phyloP scores from a whole-genome alignment of 2,888 invertebrate species.

The Mesorhabditis sp. region DNA sequence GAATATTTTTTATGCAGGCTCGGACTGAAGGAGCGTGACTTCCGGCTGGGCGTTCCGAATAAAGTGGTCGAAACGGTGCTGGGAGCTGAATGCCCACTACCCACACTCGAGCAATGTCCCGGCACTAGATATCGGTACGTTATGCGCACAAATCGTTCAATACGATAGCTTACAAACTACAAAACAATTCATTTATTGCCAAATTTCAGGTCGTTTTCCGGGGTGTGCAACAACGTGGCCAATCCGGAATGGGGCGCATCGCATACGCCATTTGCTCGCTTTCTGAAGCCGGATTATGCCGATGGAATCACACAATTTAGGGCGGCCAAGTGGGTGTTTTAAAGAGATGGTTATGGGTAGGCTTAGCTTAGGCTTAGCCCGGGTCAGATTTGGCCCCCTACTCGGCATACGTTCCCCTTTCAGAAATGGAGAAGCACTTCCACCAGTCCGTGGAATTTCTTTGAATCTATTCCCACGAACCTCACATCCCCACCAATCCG shows the following conservation, averaged over 20 bases:
- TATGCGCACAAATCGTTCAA: neutral
- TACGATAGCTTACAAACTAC: neutral
- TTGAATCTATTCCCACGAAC: slow-evolving; percentile 34
- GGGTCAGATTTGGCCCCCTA: neutral
- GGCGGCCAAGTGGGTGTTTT: no score
- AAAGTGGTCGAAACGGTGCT: slow-evolving; percentile 38
- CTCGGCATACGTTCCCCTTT: no score
- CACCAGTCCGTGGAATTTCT: slow-evolving; percentile 35
- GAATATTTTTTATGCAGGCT: slow-evolving; percentile 21
- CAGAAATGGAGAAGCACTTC: slow-evolving; percentile 17
- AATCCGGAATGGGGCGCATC: slow-evolving; percentile 53
- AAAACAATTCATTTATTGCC: slow-evolving; percentile 9
- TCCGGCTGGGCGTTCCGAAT: slow-evolving; percentile 36
- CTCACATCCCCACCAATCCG: slow-evolving; percentile 56
- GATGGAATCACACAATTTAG: slow-evolving; percentile 37
- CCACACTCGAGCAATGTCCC: slow-evolving; percentile 31
- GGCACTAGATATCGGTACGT: slow-evolving; percentile 33
- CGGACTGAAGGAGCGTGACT: slow-evolving; percentile 37
- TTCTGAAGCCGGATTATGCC: slow-evolving; percentile 52
- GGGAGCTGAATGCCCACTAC: slow-evolving; percentile 33
- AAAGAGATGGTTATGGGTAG: no score
- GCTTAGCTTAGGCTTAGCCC: no score
- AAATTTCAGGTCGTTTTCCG: slow-evolving; percentile 40
- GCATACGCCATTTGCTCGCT: slow-evolving; percentile 51
- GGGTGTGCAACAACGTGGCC: slow-evolving; percentile 57